Conservation (phyloP, 92 coral and sea anemone genomes). For the Paramuricea clavata region DNA sequence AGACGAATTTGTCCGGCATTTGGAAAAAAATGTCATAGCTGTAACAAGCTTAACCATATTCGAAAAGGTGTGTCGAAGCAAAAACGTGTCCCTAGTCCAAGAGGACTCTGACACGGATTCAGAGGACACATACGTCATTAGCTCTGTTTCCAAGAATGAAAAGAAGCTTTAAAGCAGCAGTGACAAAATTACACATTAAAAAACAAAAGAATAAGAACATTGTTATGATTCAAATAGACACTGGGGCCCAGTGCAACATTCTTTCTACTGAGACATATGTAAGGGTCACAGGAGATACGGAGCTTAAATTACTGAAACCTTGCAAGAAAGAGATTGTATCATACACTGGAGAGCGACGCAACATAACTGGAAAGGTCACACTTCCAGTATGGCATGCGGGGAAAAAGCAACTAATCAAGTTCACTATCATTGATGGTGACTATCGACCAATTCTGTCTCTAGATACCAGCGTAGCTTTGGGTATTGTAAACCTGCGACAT, state of each 20-base stretch:
- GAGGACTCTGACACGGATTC: background rate
- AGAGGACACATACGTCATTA: background rate
- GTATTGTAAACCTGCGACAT: too few species aligned
- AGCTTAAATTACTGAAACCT: conserved; percentile 20
- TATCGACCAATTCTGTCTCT: too few species aligned
- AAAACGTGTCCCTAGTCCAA: background rate
- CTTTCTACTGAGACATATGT: conserved; percentile 28
- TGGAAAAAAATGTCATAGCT: conserved; percentile 7
- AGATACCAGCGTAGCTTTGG: too few species aligned
- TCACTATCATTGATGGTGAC: too few species aligned
- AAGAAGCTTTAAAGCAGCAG: background rate
- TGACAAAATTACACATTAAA: conserved; percentile 16
- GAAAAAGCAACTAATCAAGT: too few species aligned
- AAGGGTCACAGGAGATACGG: conserved; percentile 44
- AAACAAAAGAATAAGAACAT: background rate
- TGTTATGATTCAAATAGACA: conserved; percentile 28
- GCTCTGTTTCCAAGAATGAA: background rate
- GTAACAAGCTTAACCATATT: conserved; percentile 30
- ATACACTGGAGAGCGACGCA: conserved; percentile 65
- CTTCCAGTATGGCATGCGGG: too few species aligned
- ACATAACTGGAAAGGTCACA: too few species aligned
- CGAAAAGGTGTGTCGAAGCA: conserved; percentile 9
- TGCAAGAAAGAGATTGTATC: conserved; percentile 57
- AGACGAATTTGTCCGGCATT: background rate
- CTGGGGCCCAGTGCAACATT: conserved; percentile 54